Evolutionary conservation across 2,797 vertebrate genomes (phyloP).

Genomic region (Melanitta fusca): DNA sequence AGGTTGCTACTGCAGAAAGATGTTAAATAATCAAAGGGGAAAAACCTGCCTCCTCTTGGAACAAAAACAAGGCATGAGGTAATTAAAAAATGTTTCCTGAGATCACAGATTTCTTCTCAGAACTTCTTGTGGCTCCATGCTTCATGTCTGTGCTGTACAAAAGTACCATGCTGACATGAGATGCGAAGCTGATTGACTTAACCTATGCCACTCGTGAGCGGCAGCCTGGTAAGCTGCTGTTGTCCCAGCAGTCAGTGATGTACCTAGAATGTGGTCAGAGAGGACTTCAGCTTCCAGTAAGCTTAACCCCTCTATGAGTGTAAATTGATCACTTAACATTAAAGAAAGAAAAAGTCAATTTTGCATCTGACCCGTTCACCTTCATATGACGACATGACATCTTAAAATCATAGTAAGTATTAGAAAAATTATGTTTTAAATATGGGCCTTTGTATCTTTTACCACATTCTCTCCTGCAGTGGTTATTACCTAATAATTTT

Average conservation of each 20-base stretch:
- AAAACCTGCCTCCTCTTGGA: not conserved
- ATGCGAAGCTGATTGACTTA: not conserved
- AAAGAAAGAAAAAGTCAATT: slow-evolving; percentile 73
- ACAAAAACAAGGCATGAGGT: not conserved
- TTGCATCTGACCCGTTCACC: slow-evolving; percentile 76
- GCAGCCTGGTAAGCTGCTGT: not conserved
- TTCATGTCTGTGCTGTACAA: rapidly evolving
- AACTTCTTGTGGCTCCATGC: not conserved
- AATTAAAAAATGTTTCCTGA: not conserved
- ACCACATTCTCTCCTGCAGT: slow-evolving; percentile 75
- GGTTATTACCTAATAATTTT: slow-evolving; percentile 85
- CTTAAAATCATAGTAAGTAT: slow-evolving; percentile 81
- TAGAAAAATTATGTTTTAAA: slow-evolving; percentile 83
- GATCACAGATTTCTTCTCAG: not conserved
- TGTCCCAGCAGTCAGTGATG: slow-evolving; percentile 13
- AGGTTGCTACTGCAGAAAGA: not conserved
- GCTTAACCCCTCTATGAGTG: slow-evolving; percentile 71
- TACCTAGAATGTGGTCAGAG: slow-evolving; percentile 43
- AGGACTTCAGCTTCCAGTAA: slow-evolving; percentile 72
- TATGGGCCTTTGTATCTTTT: slow-evolving; percentile 81
- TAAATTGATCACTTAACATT: slow-evolving; percentile 76
- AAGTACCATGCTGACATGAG: not conserved
- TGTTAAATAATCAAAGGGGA: not conserved
- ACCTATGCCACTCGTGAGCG: not conserved
- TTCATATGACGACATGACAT: slow-evolving; percentile 80